Percentiles rank a stretch among this genome's conserved stretches.
These are phyloP conservation scores for Meriones psammophilus DNA, from an alignment of 2,797 vertebrate genomes.

Conservation along the genomic window DNA sequence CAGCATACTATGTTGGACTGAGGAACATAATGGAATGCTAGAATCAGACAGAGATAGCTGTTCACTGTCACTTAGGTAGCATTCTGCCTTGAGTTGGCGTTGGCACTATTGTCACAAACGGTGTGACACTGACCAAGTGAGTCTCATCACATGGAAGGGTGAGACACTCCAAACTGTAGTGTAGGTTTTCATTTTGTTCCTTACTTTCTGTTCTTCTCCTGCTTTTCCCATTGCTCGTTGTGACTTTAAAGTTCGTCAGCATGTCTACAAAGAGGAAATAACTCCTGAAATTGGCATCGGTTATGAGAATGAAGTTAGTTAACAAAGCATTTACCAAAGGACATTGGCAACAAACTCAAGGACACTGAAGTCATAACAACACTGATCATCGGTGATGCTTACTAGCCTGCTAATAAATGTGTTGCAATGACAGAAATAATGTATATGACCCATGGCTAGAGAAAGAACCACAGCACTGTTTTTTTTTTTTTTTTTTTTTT, in stretches of 20 bases:
- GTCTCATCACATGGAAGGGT: background rate
- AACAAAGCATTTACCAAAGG: background rate
- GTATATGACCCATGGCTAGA: background rate
- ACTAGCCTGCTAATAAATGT: background rate
- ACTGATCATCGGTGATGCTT: background rate
- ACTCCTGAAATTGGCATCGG: background rate
- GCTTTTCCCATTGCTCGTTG: background rate
- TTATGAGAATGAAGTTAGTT: background rate
- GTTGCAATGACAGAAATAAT: background rate
- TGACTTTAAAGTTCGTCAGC: background rate
- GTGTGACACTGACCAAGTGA: background rate
- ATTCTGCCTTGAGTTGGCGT: background rate
- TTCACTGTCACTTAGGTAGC: background rate
- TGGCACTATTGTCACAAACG: background rate
- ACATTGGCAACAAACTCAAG: background rate
- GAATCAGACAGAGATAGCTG: background rate
- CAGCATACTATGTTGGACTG: background rate
- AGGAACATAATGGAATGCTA: background rate
- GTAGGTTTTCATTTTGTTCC: background rate
- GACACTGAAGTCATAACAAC: background rate
- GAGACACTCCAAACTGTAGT: background rate
- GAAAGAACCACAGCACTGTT: background rate
- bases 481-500: too few relatives aligned
- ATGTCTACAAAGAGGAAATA: conserved; percentile 4
- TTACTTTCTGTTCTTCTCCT: background rate